Conservation (phyloP, 2,113 vertebrate genomes). For the Eublepharis macularius region DNA sequence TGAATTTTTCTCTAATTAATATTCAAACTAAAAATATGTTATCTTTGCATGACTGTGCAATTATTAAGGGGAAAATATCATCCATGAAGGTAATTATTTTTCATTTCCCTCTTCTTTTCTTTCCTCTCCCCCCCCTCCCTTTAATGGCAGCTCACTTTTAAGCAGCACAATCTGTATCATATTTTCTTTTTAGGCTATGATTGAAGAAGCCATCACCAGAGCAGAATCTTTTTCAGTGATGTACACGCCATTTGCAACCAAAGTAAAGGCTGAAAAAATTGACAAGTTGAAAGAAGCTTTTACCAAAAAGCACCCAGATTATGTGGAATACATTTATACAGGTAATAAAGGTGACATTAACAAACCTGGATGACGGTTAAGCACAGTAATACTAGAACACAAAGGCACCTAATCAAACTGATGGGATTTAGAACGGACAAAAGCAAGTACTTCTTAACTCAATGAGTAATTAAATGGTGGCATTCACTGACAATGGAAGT, state of each 20-base stretch:
- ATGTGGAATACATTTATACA: conserved; percentile 70
- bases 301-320: conserved; percentile 66
- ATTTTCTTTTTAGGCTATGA: conserved; percentile 71
- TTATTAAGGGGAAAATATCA: conserved; percentile 70
- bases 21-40: conserved; percentile 76
- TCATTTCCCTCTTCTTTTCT: conserved; percentile 34
- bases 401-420: no score
- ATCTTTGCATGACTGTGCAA: conserved; percentile 75
- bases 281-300: conserved; percentile 73
- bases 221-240: conserved; percentile 70
- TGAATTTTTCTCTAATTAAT: conserved; percentile 77
- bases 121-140: neutral
- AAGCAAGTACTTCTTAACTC: no score
- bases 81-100: conserved; percentile 66
- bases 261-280: conserved; percentile 61
- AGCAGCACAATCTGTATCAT: conserved; percentile 8
- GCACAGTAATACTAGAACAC: no score
- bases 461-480: no score
- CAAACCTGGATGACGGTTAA: neutral
- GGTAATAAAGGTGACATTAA: conserved; percentile 59
- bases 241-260: conserved; percentile 73
- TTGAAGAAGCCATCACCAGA: conserved; percentile 73
- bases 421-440: no score
- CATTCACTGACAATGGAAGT: no score
- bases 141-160: conserved; percentile 41